Base-by-base conservation (phyloP, 2,113 vertebrate genomes). In the Suricata suricatta region DNA sequence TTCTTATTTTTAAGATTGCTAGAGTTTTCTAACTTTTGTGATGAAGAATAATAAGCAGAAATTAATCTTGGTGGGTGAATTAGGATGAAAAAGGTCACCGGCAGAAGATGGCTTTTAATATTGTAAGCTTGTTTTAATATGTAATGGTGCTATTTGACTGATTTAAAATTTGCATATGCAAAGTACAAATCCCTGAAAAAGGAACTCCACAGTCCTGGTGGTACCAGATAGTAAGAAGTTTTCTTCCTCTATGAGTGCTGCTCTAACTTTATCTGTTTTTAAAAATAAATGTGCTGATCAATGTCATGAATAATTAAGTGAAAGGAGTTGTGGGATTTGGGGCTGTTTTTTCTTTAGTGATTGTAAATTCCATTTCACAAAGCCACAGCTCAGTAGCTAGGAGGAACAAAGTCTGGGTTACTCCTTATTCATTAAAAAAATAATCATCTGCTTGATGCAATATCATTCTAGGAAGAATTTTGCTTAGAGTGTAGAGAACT, bases 271-370 rank as follows among this genome's bases (percentile, higher is more conserved):
- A 90, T 96, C 82, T 96, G 89, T 93, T 89, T 92, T 89, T 95
- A 92, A 96, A 97, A 96, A 92, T 92, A 95, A 96, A 93, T 84
- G 63, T 91, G 69, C 86, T 91, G 92, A 93, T 96, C 95, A 72
- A 92, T 87, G 94, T 82, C 82, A 93, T 96, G 92, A 97, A 96
- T 98, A 92, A 97, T 96, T 89, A 92, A 96, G 76, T 92, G 93
- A 96, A 87, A 95, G 89, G 86, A 89, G 86, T 93, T 88, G 92
- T 88, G 95, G 96, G 96, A 82, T 91, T 94, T 92, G 35, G 93
- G 63, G 83, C 92, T 89, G 38, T 66, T 94, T 95, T 95, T 92
- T 41, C 91, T 97, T 96, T 95, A 83, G 92, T 95, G 93, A 95
- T 93, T 93, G 85, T 81, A 89, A 86, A 96, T 97, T 96, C 96